These are phyloP conservation scores for Lampropteryx suffumata DNA, from an alignment of 2,888 invertebrate species.

Conservation along the genomic window DNA sequence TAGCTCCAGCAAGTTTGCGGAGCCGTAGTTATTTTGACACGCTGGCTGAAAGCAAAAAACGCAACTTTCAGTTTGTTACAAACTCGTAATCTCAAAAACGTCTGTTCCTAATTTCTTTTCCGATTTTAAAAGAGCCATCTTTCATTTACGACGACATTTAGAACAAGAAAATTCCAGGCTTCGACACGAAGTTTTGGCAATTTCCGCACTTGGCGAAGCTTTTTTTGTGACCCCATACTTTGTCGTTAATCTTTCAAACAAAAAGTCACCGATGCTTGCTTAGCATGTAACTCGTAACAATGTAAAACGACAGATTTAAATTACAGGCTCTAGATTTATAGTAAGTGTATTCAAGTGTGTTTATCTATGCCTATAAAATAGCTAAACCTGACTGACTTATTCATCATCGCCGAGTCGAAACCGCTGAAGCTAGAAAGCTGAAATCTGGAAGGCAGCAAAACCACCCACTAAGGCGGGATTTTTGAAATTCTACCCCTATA, in stretches of 20 bases:
- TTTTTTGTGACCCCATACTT: slow-evolving; percentile 77
- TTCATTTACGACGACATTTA: slow-evolving; percentile 80
- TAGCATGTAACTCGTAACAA: slow-evolving; percentile 64
- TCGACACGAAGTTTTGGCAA: slow-evolving; percentile 80
- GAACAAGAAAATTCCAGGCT: slow-evolving; percentile 79
- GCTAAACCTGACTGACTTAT: too few species aligned
- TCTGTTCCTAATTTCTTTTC: slow-evolving; percentile 81
- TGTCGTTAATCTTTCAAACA: slow-evolving; percentile 79
- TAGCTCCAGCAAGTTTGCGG: slow-evolving; percentile 22
- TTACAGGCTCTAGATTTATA: slow-evolving; percentile 52
- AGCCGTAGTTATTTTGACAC: slow-evolving; percentile 23
- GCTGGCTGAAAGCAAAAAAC: slow-evolving; percentile 37
- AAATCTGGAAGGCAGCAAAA: too few species aligned
- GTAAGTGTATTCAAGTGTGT: too few species aligned
- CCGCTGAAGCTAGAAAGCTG: too few species aligned
- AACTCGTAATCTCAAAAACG: slow-evolving; percentile 78
- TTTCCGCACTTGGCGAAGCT: slow-evolving; percentile 75
- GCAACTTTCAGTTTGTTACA: slow-evolving; percentile 62
- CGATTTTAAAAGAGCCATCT: slow-evolving; percentile 80
- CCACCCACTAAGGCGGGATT: too few species aligned
- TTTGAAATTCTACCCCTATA: too few species aligned
- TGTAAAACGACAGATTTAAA: slow-evolving; percentile 70
- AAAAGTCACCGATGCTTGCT: slow-evolving; percentile 68
- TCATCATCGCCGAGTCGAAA: too few species aligned
- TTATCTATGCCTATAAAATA: too few species aligned